Conservation (phyloP, 2,797 vertebrate genomes). For the Leptoclinus maculatus region DNA sequence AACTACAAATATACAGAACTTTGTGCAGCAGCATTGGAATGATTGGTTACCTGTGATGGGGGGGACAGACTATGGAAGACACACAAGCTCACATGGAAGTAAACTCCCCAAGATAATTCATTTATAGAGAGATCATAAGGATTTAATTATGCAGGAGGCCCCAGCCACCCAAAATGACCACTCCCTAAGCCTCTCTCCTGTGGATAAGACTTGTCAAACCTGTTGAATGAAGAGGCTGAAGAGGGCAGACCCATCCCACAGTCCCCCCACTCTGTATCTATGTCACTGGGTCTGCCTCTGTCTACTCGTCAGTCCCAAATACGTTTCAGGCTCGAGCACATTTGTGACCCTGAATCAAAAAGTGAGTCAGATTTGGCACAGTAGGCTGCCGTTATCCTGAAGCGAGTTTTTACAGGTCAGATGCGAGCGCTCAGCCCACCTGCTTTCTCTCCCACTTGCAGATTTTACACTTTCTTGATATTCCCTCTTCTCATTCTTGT, state of each 20-base stretch:
- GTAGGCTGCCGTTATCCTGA: conserved; percentile 22
- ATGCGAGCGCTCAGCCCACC: conserved; percentile 45
- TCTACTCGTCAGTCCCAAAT: neutral
- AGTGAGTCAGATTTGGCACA: conserved; percentile 44
- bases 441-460: conserved; percentile 44
- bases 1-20: conserved; percentile 2
- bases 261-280: conserved; percentile 2
- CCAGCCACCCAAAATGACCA: conserved; percentile 52
- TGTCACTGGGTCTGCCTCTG: neutral
- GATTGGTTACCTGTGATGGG: neutral
- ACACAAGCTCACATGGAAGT: conserved; percentile 21
- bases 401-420: conserved; percentile 53
- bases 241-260: conserved; percentile 13
- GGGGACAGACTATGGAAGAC: conserved; percentile 11
- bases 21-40: neutral
- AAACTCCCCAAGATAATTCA: conserved; percentile 49
- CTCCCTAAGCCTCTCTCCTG: conserved; percentile 33
- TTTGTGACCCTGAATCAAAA: conserved; percentile 23
- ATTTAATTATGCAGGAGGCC: conserved; percentile 44
- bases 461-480: conserved; percentile 58
- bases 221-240: conserved; percentile 44
- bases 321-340: conserved; percentile 4
- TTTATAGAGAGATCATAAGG: conserved; percentile 53
- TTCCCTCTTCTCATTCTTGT: conserved; percentile 44
- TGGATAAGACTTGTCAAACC: conserved; percentile 42